Evolutionary conservation across 2,113 vertebrate genomes (phyloP).

Genomic region (Centropus bengalensis): DNA sequence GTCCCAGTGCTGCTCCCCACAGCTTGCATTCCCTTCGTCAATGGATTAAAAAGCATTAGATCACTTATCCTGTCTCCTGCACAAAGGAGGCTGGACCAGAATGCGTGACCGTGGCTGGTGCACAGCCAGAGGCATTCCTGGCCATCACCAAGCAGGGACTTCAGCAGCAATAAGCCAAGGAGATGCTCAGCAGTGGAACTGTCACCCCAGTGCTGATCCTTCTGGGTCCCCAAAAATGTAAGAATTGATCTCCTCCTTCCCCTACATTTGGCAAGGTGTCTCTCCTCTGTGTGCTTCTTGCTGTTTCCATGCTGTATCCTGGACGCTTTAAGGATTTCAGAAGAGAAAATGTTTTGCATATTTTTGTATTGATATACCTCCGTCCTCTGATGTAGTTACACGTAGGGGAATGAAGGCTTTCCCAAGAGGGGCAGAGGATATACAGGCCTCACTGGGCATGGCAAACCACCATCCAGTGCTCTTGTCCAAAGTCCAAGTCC

Average conservation of each 20-base stretch:
- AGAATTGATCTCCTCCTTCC: neutral
- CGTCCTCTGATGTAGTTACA: neutral
- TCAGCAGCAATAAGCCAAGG: neutral
- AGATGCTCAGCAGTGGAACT: neutral
- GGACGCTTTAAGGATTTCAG: neutral
- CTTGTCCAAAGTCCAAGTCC: neutral
- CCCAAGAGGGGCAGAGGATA: neutral
- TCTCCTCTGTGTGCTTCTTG: neutral
- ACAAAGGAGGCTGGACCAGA: neutral
- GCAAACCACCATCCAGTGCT: neutral
- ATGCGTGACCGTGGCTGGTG: fast-evolving
- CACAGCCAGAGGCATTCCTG: fast-evolving
- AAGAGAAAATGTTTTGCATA: neutral
- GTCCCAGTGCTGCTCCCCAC: neutral
- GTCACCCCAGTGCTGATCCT: no score
- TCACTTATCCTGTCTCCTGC: neutral
- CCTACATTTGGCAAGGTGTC: fast-evolving
- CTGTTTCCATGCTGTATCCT: neutral
- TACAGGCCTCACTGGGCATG: neutral
- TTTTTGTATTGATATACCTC: neutral
- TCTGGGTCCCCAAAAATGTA: neutral
- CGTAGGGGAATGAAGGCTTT: fast-evolving
- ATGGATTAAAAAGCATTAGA: neutral
- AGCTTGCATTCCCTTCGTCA: neutral
- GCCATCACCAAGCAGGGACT: neutral